Base-by-base conservation (phyloP, 2,113 vertebrate species). In the Poeciliopsis turrubarensis region DNA sequence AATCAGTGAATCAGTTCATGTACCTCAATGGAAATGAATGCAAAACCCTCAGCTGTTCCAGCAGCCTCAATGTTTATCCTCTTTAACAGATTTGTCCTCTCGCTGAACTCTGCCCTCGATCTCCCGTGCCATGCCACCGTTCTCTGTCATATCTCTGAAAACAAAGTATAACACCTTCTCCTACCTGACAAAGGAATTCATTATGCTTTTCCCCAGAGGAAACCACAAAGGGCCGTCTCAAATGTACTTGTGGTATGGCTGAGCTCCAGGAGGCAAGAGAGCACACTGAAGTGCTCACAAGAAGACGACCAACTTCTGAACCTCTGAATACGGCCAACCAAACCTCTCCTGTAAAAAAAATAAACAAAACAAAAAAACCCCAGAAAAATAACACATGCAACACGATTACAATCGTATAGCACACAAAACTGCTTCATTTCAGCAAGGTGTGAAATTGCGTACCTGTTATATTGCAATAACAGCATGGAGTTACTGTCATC, bases 1-100 rank as follows among this genome's bases (percentile, higher is more conserved):
- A 89, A 92, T 92, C 91, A 88, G 82, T 68, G 77, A 88, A 92
- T 92, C 90, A 86, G 83, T 84, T 87, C 75, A 88, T 85, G 80
- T 81, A 79, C 51, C 83, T 86, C 81, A 78, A 92, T 92, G 91
- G 88, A 92, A 94, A 93, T 90, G 44, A 88, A 94, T 94, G 91
- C 89, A 92, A 91, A 91, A 77, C 73, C 65, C 64, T 82, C 76
- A 78, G 34, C 51, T 26, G 29, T 77, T 85, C 72, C 72, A 73
- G 81, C 68, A 70, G 79, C 65, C 76, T 65, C 78, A 62, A 68
- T 37, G 72, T 73, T 79, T 76, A 74, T 61, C 79, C 85, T 80
- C 73, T 84, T 77, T 64, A 80, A 83, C 71, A 82, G 76, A 88
- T 88, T 73, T 94, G 93, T 85, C 93, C 94, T 91, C 75, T 86